phyloP scores from a whole-genome alignment of 64 coral and sea anemone genomes.

The Porites australiensis region DNA sequence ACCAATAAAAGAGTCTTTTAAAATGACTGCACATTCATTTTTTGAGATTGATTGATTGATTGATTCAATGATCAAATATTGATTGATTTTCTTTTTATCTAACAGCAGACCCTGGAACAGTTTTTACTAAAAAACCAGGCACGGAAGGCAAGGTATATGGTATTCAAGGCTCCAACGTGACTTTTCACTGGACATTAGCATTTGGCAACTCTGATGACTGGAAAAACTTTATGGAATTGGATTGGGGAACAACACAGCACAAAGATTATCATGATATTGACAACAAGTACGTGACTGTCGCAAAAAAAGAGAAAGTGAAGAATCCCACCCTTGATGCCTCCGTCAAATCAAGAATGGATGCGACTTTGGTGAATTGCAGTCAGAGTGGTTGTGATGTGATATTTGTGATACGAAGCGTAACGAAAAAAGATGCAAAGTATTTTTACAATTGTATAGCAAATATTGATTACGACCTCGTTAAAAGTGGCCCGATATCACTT shows the following conservation, averaged over 20 bases:
- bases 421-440: not conserved
- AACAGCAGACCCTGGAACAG: too few species aligned
- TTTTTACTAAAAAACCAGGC: not conserved
- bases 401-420: constrained; percentile 1
- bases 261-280: not conserved
- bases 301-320: not conserved
- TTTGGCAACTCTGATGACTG: not conserved
- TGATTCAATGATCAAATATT: too few species aligned
- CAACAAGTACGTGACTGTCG: not conserved
- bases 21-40: too few species aligned
- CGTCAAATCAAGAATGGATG: not conserved
- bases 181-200: not conserved
- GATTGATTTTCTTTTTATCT: too few species aligned
- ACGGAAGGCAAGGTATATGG: not conserved
- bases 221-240: not conserved
- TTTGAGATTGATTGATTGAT: too few species aligned
- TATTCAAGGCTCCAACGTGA: not conserved
- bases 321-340: too few species aligned
- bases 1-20: too few species aligned
- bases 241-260: not conserved
- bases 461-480: not conserved
- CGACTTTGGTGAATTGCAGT: not conserved
- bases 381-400: not conserved
- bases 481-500: not conserved
- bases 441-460: not conserved